Percentiles rank a stretch among this genome's conserved stretches.
These are phyloP conservation scores for Arrhopalites spinosus DNA, from an alignment of 2,888 invertebrate genomes.

Conservation along the genomic window DNA sequence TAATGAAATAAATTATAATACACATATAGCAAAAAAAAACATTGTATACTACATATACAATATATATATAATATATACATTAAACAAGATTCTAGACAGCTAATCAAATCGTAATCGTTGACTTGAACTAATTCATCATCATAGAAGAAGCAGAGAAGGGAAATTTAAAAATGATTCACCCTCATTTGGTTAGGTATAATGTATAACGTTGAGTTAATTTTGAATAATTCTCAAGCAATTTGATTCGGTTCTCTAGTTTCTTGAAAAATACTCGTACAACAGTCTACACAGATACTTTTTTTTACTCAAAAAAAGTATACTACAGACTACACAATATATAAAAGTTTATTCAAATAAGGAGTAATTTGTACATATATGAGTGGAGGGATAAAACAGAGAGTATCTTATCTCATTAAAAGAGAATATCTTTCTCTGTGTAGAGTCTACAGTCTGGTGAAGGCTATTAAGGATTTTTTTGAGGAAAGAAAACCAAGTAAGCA, in stretches of 20 bases:
- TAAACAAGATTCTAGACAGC: too few relatives aligned
- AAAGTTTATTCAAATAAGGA: constrained; percentile 8
- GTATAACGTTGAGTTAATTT: neutral
- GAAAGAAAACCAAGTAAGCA: neutral
- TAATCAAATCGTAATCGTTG: too few relatives aligned
- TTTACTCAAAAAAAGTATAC: too few relatives aligned
- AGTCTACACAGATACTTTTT: too few relatives aligned
- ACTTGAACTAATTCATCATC: too few relatives aligned
- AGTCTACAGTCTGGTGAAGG: too few relatives aligned
- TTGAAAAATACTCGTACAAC: neutral
- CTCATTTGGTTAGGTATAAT: constrained; percentile 2
- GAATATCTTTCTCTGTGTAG: neutral
- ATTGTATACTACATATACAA: too few relatives aligned
- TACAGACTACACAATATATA: too few relatives aligned
- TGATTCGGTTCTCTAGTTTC: constrained; percentile 27
- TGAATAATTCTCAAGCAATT: constrained; percentile 28
- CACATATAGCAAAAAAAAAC: too few relatives aligned
- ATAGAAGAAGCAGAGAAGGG: neutral
- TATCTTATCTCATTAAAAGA: neutral
- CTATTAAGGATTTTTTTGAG: neutral
- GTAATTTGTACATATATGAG: constrained; percentile 8
- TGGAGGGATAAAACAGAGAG: neutral
- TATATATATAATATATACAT: too few relatives aligned
- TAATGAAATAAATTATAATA: too few relatives aligned
- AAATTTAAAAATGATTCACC: constrained; percentile 3